These are phyloP conservation scores for Lineus longissimus DNA, from an alignment of 1,140 invertebrate genomes.

Conservation along the genomic window DNA sequence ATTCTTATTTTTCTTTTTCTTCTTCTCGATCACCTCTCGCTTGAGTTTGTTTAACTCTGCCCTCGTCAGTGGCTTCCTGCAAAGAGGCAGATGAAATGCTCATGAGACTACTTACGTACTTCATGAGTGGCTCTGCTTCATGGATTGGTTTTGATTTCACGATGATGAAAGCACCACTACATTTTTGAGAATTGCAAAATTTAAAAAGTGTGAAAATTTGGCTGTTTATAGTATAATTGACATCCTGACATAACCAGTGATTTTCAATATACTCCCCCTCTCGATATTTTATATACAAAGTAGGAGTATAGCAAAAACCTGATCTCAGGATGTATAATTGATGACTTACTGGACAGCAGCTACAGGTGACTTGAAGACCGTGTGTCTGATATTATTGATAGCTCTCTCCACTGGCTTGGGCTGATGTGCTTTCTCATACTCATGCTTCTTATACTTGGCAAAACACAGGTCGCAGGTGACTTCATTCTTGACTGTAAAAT, in stretches of 20 bases:
- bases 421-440: slow-evolving; percentile 32
- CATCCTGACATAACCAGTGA: too few species aligned
- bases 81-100: neutral
- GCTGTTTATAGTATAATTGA: too few species aligned
- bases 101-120: neutral
- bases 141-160: neutral
- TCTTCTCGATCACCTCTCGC: slow-evolving; percentile 11
- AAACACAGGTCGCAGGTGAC: slow-evolving; percentile 31
- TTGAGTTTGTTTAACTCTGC: slow-evolving; percentile 27
- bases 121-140: neutral
- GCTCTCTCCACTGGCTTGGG: slow-evolving; percentile 28
- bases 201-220: too few species aligned
- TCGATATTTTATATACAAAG: too few species aligned
- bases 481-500: slow-evolving; percentile 31
- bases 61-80: slow-evolving; percentile 23
- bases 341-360: neutral
- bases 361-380: slow-evolving; percentile 1
- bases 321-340: too few species aligned
- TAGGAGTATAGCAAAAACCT: too few species aligned
- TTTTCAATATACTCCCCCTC: too few species aligned
- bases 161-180: too few species aligned
- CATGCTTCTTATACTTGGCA: slow-evolving; percentile 25
- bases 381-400: slow-evolving; percentile 22
- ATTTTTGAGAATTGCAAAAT: too few species aligned
- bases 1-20: slow-evolving; percentile 13